A percentile compares a stretch with the other conserved stretches of the same genome.
Evolutionary conservation across 2,797 vertebrate genomes (phyloP).

Genomic region (Myotis vivesi): DNA sequence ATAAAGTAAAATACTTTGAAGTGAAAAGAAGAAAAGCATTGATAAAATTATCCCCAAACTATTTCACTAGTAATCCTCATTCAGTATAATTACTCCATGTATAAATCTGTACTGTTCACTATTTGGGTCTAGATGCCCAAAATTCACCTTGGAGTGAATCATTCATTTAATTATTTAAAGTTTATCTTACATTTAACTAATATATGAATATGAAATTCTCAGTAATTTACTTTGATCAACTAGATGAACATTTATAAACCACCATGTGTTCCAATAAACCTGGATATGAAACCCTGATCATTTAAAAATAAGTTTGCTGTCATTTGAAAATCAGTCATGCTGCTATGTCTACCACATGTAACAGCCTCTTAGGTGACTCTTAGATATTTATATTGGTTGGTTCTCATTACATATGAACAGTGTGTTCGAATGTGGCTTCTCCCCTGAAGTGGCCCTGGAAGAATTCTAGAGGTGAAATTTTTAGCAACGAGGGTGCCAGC

Average conservation of each 20-base stretch:
- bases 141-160: neutral
- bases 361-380: neutral
- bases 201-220: neutral
- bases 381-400: neutral
- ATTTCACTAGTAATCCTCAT: neutral
- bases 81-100: neutral
- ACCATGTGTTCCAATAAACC: neutral
- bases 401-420: neutral
- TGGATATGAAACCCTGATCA: neutral
- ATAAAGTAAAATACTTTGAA: neutral
- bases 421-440: too few species aligned
- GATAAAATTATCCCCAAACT: neutral
- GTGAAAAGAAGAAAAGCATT: slow-evolving; percentile 2
- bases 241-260: neutral
- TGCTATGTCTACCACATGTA: neutral
- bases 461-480: neutral
- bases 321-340: neutral
- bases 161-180: neutral
- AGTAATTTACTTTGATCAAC: neutral
- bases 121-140: neutral
- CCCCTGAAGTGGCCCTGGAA: neutral
- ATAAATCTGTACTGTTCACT: neutral
- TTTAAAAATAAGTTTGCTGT: neutral
- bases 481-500: neutral
- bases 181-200: neutral